Conservation (phyloP, 2,888 invertebrate species). For the Rhynchonema sp. region DNA sequence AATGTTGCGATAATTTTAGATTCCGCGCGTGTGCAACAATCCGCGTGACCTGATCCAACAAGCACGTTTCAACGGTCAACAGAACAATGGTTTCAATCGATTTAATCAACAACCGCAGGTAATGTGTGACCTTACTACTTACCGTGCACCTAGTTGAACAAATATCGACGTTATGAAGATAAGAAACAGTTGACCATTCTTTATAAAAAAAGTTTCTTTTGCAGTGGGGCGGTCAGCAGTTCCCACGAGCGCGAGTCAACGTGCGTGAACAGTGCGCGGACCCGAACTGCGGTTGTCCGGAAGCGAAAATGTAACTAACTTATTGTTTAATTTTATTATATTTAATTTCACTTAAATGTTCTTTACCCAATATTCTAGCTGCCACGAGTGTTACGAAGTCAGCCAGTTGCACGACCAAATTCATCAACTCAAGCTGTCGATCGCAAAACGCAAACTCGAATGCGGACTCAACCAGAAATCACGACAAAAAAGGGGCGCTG, state of each 20-base stretch:
- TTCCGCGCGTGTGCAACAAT: not conserved
- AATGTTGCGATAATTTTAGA: not conserved
- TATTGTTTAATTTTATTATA: not conserved
- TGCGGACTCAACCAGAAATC: not conserved
- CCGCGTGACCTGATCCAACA: not conserved
- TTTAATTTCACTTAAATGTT: not conserved
- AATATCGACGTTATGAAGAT: too few species aligned
- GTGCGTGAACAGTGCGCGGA: not conserved
- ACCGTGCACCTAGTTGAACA: too few species aligned
- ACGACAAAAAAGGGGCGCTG: not conserved
- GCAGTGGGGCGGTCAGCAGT: too few species aligned
- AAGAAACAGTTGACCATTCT: too few species aligned
- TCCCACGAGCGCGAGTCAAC: too few species aligned
- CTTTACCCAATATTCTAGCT: not conserved
- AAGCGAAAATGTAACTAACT: not conserved
- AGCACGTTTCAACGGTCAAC: too few species aligned
- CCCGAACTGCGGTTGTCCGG: not conserved
- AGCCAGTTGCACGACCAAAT: conserved; percentile 2
- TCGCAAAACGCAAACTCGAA: not conserved
- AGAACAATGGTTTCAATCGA: too few species aligned
- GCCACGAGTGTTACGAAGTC: conserved; percentile 3
- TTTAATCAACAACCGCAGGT: too few species aligned
- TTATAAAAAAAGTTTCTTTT: too few species aligned
- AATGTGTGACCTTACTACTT: too few species aligned
- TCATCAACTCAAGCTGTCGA: not conserved